A percentile compares a stretch with the other conserved stretches of the same genome.
Conservation (phyloP, 2,888 invertebrate genomes). For the Eueremaeus valkanovi region DNA sequence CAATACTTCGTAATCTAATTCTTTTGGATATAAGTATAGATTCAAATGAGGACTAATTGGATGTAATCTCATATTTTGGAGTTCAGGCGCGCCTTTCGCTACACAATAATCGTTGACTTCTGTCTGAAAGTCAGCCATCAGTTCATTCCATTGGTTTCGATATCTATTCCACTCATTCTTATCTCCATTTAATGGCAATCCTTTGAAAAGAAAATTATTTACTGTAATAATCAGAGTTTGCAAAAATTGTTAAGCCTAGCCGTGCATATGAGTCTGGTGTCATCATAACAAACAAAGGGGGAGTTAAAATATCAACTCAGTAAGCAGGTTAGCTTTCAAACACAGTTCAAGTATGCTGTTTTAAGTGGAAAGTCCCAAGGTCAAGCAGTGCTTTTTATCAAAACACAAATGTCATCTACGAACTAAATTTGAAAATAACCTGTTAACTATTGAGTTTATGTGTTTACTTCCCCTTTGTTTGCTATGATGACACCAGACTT, state of each 20-base stretch:
- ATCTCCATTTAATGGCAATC: conserved; percentile 4
- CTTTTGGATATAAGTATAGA: conserved; percentile 34
- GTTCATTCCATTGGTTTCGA: not conserved
- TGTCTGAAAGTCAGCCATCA: not conserved
- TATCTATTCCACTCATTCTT: not conserved
- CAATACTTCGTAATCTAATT: conserved; percentile 29
- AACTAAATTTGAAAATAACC: too few species aligned
- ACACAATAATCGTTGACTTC: not conserved
- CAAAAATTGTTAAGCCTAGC: too few species aligned
- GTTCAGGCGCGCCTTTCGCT: not conserved
- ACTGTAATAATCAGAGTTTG: not conserved
- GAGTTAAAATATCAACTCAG: too few species aligned
- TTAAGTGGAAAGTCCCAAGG: too few species aligned
- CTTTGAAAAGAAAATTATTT: not conserved
- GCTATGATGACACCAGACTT: too few species aligned
- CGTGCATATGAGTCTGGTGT: too few species aligned
- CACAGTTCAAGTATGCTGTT: too few species aligned
- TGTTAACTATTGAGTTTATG: too few species aligned
- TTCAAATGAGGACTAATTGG: not conserved
- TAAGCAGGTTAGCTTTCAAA: too few species aligned
- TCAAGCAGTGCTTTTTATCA: too few species aligned
- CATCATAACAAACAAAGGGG: too few species aligned
- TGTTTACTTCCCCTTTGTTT: too few species aligned
- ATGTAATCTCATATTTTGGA: not conserved
- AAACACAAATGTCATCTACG: not conserved